Base-by-base conservation (phyloP, 2,888 invertebrate genomes). In the Luffia ferchaultella region DNA sequence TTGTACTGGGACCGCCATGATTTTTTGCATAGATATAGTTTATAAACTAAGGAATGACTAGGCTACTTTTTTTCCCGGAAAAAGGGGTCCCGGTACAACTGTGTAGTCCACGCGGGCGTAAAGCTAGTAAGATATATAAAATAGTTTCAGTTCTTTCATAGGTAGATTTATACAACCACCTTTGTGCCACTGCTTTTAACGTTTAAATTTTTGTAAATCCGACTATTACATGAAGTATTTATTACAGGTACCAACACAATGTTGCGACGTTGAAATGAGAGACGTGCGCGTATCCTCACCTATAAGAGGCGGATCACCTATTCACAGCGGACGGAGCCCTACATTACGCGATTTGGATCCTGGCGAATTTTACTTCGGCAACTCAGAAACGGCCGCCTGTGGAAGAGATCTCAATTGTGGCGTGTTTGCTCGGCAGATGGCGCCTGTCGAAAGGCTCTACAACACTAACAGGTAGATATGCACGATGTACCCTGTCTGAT, bases 221-320 rank as follows among this genome's bases (percentile, higher is more conserved):
- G n/a, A n/a, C n/a, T n/a, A 42, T n/a, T 42, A 42, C n/a, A 42
- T 42, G 3, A 5, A 3, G 5, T 42, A 16, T 43, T 18, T 43
- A 0, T 3, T n/a, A 18, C 63, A 80, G 80, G 80, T 80, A 1
- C 79, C 80, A 0, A 74, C 72, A 0, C 70, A 72, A 19, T 65
- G 67, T 48, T 59, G 65, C 2, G 80, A 80, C 44, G 79, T 79
- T 0, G 82, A 82, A 53, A 65, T 79, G 66, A 65, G 68, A 1
- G 60, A 65, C 43, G 73, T 76, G 0, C 61, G 70, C 0, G 54
- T 69, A 0, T 18, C 63, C 0, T 67, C 75, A 0, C 75, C 76
- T 0, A 56, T 64, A 1, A 49, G 61, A n/a, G 49, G 50, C 17
- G 59, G 60, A 47, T 50, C 61, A 7, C 56, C 52, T 2, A 54